Evolutionary conservation across 1,140 invertebrate species (phyloP).

Genomic region (Pseudachorutes palmiensis): DNA sequence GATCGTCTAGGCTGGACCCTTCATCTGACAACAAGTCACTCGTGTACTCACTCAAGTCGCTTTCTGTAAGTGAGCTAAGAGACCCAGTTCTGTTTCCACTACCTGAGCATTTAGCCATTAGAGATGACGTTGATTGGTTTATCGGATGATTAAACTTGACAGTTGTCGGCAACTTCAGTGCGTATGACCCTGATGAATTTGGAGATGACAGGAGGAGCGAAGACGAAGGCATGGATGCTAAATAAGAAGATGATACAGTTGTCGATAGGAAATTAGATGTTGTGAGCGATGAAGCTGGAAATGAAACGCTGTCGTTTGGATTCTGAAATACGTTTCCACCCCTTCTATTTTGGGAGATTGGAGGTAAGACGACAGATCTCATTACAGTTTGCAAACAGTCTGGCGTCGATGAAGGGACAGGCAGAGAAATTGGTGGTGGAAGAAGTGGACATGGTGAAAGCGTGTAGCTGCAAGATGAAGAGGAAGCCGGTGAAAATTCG

Average conservation of each 20-base stretch:
- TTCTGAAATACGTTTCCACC: neutral
- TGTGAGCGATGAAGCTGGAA: neutral
- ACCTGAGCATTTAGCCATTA: slow-evolving; percentile 4
- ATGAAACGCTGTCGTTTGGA: neutral
- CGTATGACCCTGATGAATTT: neutral
- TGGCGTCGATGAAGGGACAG: slow-evolving; percentile 23
- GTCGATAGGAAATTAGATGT: neutral
- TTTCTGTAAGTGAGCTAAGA: slow-evolving; percentile 37
- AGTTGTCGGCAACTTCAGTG: neutral
- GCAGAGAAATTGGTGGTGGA: neutral
- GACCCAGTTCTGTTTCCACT: slow-evolving; percentile 29
- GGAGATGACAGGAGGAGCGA: neutral
- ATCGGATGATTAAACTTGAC: neutral
- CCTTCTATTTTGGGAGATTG: neutral
- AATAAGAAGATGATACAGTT: slow-evolving; percentile 2
- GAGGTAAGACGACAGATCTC: slow-evolving; percentile 34
- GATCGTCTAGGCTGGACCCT: slow-evolving; percentile 39
- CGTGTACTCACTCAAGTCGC: slow-evolving; percentile 39
- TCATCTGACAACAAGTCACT: slow-evolving; percentile 40
- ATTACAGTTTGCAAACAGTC: slow-evolving; percentile 38
- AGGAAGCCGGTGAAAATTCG: slow-evolving; percentile 36
- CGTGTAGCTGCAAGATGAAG: slow-evolving; percentile 21
- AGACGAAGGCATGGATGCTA: neutral
- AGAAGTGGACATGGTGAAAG: slow-evolving; percentile 17
- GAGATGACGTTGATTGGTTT: slow-evolving; percentile 2